A percentile compares a stretch with the other conserved stretches of the same genome.
Evolutionary conservation across 2,113 vertebrate species (phyloP).

Genomic region (Stomatorhinus ivindoensis): DNA sequence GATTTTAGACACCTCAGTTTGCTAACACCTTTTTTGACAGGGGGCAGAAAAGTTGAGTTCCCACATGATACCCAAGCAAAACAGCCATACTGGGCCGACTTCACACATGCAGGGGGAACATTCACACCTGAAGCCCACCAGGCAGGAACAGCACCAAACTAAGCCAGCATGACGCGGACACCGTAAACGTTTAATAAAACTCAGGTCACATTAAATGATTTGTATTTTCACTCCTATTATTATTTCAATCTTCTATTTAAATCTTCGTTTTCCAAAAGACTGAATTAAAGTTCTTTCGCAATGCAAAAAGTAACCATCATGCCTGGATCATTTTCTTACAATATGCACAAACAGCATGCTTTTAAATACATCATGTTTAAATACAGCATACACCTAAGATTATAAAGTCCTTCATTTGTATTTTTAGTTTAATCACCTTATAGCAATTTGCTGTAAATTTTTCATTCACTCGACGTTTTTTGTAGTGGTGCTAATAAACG

Average conservation of each 20-base stretch:
- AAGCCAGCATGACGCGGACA: background rate
- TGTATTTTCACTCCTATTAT: background rate
- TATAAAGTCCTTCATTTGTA: background rate
- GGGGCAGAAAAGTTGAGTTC: background rate
- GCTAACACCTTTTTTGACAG: background rate
- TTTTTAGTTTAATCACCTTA: slow-evolving; percentile 5
- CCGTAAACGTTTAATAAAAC: background rate
- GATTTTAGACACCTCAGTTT: background rate
- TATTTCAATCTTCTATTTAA: background rate
- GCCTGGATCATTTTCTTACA: background rate
- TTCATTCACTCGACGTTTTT: background rate
- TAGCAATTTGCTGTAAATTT: background rate
- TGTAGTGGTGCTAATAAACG: background rate
- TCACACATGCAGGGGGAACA: background rate
- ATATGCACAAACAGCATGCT: background rate
- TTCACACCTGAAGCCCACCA: background rate
- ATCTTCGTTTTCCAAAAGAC: background rate
- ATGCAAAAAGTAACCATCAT: background rate
- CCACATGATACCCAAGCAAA: background rate
- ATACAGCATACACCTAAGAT: background rate
- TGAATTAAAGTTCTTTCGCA: background rate
- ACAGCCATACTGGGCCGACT: background rate
- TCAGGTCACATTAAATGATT: background rate
- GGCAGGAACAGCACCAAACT: background rate
- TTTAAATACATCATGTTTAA: background rate